phyloP scores from a whole-genome alignment of 2,888 invertebrate species.

The Brachypalpus laphriformis region DNA sequence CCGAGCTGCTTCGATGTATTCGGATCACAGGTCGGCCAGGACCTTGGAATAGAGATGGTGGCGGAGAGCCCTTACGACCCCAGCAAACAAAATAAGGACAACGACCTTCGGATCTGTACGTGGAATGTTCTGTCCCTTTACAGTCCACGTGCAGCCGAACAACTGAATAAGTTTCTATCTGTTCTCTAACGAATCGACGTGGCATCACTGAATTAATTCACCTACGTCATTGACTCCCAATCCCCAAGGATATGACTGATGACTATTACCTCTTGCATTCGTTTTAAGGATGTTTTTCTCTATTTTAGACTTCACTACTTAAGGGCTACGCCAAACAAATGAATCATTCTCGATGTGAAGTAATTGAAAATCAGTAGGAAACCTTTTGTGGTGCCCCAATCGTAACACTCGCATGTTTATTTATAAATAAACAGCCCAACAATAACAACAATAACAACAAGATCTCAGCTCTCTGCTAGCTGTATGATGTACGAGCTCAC shows the following conservation, averaged over 20 bases:
- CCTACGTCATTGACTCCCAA: slow-evolving; percentile 19
- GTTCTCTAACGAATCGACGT: neutral
- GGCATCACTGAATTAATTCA: slow-evolving; percentile 27
- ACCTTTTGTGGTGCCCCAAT: slow-evolving; percentile 32
- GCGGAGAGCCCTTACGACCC: too few species aligned
- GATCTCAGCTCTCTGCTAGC: neutral
- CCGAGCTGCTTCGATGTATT: too few species aligned
- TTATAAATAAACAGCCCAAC: slow-evolving; percentile 48
- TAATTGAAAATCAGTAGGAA: slow-evolving; percentile 73
- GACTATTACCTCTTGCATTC: slow-evolving; percentile 15
- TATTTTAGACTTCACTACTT: slow-evolving; percentile 43
- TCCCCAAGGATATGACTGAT: slow-evolving; percentile 53
- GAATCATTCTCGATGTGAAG: slow-evolving; percentile 43
- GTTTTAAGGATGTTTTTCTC: neutral
- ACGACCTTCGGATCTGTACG: too few species aligned
- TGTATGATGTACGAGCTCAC: slow-evolving; percentile 58
- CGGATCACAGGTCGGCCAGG: too few species aligned
- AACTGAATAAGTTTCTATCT: too few species aligned
- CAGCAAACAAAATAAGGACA: too few species aligned
- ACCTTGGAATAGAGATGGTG: too few species aligned
- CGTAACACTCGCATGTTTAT: slow-evolving; percentile 54
- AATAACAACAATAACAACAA: slow-evolving; percentile 1
- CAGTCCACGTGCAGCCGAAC: too few species aligned
- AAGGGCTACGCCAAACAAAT: slow-evolving; percentile 62
- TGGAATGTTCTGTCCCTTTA: too few species aligned